Evolutionary conservation across 2,888 invertebrate genomes (phyloP), one percentile per base, ranked within the genome.

Genomic region (Pelosia muscerda): DNA sequence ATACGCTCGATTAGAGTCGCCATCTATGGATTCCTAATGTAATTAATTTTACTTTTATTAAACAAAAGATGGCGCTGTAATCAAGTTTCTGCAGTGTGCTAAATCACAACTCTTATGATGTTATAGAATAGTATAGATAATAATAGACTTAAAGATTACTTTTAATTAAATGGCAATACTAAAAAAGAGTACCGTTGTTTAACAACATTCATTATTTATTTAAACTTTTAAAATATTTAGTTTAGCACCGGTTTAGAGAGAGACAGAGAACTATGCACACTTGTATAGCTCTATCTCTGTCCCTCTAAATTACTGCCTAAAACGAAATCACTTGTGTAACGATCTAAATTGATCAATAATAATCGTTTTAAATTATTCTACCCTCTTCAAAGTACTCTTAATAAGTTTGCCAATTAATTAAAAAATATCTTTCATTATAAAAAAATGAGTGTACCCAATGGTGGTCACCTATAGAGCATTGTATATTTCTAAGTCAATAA

Each of bases 401-500:
- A 19, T 19, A 42, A 42, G 19, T 6, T 49, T n/a, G n/a, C 49
- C 49, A 49, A 49, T n/a, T 49, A 49, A 49, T 49, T 49, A 49
- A 49, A n/a, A 26, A 6, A 0, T 15, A 25, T 26, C 15, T 55
- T 49, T 19, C 19, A 6, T 19, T 42, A 34, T 13, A 34, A 42
- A 42, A 42, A 38, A 38, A 38, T 19, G 42, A 6, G 42, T 42
- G 42, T 38, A 42, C 42, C 5, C 42, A 19, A 42, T 42, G 22
- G 57, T 28, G 58, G 63, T 66, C 58, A 58, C 54, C 66, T 55
- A 56, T 26, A 58, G 28, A 65, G 15, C 55, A 59, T 26, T 59
- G 59, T 64, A 64, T 62, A 63, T 58, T 10, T 61, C 67, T 67
- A 67, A 67, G 67, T 67, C 67, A 67, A 38, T 58, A 25, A 55